Evolutionary conservation across 2,797 vertebrate genomes (phyloP).

Genomic region (Decapterus maruadsi): DNA sequence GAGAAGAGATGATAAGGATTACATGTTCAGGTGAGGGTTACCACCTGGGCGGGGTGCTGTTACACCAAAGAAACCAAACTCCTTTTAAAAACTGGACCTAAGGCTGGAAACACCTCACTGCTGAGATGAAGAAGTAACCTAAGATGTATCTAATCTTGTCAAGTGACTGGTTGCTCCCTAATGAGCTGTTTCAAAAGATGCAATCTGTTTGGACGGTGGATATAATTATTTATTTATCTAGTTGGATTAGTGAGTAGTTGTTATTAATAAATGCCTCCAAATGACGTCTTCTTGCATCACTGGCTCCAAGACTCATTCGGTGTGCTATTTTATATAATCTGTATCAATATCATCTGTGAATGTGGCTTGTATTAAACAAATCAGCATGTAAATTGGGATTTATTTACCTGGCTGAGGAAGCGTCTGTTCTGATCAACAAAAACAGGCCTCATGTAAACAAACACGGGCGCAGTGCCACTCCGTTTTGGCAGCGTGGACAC

Average conservation of each 20-base stretch:
- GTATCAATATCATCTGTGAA: background rate
- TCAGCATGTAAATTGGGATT: constrained; percentile 23
- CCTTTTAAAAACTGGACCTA: constrained; percentile 54
- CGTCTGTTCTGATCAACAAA: constrained; percentile 81
- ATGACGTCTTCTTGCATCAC: background rate
- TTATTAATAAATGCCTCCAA: background rate
- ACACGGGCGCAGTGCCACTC: constrained; percentile 80
- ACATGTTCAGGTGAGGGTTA: constrained; percentile 36
- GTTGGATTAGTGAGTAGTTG: background rate
- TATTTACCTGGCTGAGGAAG: constrained; percentile 84
- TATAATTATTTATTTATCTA: constrained; percentile 21
- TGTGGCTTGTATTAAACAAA: constrained; percentile 21
- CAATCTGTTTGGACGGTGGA: constrained; percentile 2
- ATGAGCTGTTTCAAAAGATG: constrained; percentile 27
- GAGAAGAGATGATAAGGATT: constrained; percentile 39
- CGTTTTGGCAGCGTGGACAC: constrained; percentile 69
- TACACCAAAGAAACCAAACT: constrained; percentile 80
- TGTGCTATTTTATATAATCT: background rate
- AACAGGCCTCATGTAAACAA: constrained; percentile 85
- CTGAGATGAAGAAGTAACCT: constrained; percentile 58
- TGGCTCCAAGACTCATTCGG: background rate
- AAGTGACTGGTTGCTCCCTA: constrained; percentile 39
- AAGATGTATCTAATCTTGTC: constrained; percentile 55
- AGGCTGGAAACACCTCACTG: constrained; percentile 43
- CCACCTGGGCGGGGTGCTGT: constrained; percentile 61